Conservation (phyloP, 92 coral and sea anemone species). For the Epizoanthus ramosus region DNA sequence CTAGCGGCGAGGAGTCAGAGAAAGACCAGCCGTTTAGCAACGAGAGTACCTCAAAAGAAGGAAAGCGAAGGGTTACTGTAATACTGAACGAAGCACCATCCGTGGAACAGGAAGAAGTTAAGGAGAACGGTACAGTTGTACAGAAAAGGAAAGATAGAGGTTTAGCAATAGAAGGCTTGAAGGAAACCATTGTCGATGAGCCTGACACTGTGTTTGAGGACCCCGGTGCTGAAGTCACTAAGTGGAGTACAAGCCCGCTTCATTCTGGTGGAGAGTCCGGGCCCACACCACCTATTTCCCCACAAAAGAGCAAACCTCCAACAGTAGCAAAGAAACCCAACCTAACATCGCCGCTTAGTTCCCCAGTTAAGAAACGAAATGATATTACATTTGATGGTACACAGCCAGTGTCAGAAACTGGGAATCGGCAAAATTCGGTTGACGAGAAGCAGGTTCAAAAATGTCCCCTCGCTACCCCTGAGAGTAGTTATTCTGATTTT, state of each 20-base stretch:
- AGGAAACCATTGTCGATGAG: conserved; percentile 21
- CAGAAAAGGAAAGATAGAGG: conserved; percentile 20
- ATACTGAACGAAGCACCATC: conserved; percentile 16
- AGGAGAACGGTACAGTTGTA: neutral
- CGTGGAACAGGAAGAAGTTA: neutral
- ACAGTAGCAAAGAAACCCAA: neutral
- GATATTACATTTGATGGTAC: conserved; percentile 8
- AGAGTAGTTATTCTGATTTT: conserved; percentile 35
- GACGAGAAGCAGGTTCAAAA: neutral
- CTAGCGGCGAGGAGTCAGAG: conserved; percentile 23
- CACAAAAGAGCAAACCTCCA: conserved; percentile 19
- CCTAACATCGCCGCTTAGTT: neutral
- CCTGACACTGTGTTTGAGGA: neutral
- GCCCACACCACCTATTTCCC: conserved; percentile 23
- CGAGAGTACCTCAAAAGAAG: conserved; percentile 11
- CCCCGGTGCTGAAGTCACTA: neutral
- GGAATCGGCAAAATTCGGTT: neutral
- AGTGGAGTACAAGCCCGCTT: neutral
- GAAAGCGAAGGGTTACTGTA: conserved; percentile 23
- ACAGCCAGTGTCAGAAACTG: neutral
- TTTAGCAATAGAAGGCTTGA: conserved; percentile 3
- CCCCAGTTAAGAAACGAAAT: conserved; percentile 22
- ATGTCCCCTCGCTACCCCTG: conserved; percentile 43
- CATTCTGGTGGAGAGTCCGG: conserved; percentile 19
- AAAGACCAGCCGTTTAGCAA: conserved; percentile 30